Conservation (phyloP, 2,113 vertebrate species). For the Lasiurus borealis region DNA sequence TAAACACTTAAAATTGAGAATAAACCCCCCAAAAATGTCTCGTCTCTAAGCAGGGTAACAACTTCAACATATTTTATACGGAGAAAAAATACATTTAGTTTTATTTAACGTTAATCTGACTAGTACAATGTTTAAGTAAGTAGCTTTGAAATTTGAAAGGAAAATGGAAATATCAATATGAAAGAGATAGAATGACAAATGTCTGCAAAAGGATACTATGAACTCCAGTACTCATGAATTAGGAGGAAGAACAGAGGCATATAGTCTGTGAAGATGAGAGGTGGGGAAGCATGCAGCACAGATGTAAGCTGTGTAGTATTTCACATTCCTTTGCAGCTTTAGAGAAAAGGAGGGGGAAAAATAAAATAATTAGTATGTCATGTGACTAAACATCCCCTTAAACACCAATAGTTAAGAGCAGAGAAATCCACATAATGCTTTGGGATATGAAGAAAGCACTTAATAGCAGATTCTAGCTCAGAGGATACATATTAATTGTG, state of each 20-base stretch:
- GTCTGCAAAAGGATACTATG: constrained; percentile 32
- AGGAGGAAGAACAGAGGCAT: constrained; percentile 72
- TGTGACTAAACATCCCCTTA: constrained; percentile 26
- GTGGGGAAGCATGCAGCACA: constrained; percentile 64
- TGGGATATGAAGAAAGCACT: constrained; percentile 75
- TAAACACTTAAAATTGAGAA: not conserved
- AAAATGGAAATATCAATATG: constrained; percentile 69
- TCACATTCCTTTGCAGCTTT: constrained; percentile 65
- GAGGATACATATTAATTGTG: constrained; percentile 77
- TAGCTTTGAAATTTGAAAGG: constrained; percentile 70
- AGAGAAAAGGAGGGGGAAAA: constrained; percentile 59
- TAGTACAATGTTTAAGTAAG: not conserved
- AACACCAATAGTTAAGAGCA: constrained; percentile 39
- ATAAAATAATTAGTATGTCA: constrained; percentile 16
- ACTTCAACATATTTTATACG: not conserved
- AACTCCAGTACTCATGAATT: constrained; percentile 55
- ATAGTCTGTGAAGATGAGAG: constrained; percentile 43
- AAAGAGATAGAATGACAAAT: constrained; percentile 75
- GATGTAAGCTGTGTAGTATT: constrained; percentile 71
- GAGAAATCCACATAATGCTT: constrained; percentile 66
- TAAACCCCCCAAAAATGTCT: not conserved
- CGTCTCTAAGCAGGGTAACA: not conserved
- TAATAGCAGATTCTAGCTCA: constrained; percentile 69
- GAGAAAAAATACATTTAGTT: constrained; percentile 30
- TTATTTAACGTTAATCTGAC: constrained; percentile 43